Evolutionary conservation across 2,888 invertebrate species (phyloP).

Genomic region (Tuta absoluta): DNA sequence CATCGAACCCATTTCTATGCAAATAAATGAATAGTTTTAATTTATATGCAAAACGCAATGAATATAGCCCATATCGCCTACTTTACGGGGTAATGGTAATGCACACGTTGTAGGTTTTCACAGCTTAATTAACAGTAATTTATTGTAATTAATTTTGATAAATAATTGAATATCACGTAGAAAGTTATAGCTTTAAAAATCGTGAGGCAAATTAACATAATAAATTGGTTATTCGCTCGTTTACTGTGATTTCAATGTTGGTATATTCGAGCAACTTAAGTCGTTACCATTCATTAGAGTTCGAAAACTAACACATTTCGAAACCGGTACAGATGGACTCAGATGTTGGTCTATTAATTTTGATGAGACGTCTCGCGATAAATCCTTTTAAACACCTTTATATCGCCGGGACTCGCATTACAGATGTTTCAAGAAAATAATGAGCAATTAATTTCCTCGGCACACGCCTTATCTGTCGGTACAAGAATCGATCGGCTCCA

Average conservation of each 20-base stretch:
- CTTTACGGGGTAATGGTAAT: conserved; percentile 20
- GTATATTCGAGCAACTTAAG: conserved; percentile 2
- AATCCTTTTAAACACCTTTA: conserved; percentile 21
- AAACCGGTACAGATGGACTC: conserved; percentile 21
- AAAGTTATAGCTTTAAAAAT: conserved; percentile 4
- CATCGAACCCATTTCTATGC: conserved; percentile 73
- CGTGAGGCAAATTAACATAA: conserved; percentile 21
- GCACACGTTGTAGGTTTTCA: conserved; percentile 17
- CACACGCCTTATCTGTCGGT: conserved; percentile 26
- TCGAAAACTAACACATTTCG: conserved; percentile 4
- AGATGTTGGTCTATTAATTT: conserved; percentile 14
- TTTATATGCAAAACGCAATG: conserved; percentile 32
- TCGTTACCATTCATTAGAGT: conserved; percentile 21
- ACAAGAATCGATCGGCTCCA: conserved; percentile 45
- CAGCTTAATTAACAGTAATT: conserved; percentile 26
- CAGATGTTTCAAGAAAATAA: conserved; percentile 25
- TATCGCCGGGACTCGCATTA: conserved; percentile 14
- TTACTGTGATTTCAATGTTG: conserved; percentile 26
- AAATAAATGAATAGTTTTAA: conserved; percentile 65
- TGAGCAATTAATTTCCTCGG: conserved; percentile 26
- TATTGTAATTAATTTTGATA: conserved; percentile 21
- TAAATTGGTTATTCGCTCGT: conserved; percentile 24
- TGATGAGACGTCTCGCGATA: conserved; percentile 14
- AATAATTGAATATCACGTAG: conserved; percentile 13
- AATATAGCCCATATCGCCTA: conserved; percentile 21